Conservation (phyloP, 1,140 invertebrate genomes). For the Leptinotarsa lineolata region DNA sequence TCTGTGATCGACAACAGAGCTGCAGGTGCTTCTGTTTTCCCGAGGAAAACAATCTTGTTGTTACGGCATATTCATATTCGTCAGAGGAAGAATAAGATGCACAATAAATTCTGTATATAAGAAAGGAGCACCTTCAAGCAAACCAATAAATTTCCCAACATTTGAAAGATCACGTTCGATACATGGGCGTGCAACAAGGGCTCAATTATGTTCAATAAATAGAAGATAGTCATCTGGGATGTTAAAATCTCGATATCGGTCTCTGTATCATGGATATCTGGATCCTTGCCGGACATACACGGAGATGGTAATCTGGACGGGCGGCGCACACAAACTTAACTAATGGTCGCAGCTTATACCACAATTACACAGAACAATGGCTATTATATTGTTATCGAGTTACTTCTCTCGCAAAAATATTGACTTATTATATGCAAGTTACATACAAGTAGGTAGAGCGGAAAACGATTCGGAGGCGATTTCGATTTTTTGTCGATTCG, state of each 20-base stretch:
- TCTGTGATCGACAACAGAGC: too few relatives aligned
- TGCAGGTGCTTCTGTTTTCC: too few relatives aligned
- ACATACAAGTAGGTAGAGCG: conserved; percentile 13
- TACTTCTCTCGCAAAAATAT: conserved; percentile 53
- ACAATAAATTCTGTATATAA: background rate
- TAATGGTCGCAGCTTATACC: conserved; percentile 52
- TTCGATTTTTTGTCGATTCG: conserved; percentile 16
- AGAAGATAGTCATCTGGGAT: conserved; percentile 47
- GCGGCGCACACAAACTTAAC: conserved; percentile 42
- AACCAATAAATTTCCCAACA: conserved; percentile 13
- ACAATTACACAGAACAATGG: conserved; percentile 56
- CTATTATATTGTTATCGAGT: conserved; percentile 57
- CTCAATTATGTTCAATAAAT: conserved; percentile 55
- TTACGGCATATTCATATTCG: too few relatives aligned
- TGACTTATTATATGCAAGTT: conserved; percentile 48
- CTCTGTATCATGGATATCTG: conserved; percentile 47
- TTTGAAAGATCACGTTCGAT: conserved; percentile 31
- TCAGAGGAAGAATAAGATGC: background rate
- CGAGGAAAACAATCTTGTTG: too few relatives aligned
- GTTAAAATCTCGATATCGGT: conserved; percentile 46
- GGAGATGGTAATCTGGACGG: conserved; percentile 44
- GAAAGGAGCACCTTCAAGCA: too few relatives aligned
- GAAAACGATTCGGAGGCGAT: conserved; percentile 16
- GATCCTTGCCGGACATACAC: conserved; percentile 38
- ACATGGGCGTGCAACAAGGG: conserved; percentile 35